Base-by-base conservation (phyloP, 2,888 invertebrate species). In the Sycophila texana region DNA sequence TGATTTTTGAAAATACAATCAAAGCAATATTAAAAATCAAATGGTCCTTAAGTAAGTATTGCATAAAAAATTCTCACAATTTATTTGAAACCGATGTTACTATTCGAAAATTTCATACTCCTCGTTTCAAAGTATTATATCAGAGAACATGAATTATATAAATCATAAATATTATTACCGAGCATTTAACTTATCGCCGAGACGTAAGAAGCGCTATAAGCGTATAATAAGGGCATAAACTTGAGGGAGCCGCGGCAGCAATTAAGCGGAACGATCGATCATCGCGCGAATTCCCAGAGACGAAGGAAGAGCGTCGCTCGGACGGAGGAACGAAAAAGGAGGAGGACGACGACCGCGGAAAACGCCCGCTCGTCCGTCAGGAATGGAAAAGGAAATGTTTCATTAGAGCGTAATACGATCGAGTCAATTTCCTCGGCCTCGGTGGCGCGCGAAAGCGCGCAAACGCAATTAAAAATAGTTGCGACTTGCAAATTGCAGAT, bases 391-490 rank as follows among this genome's bases (percentile, higher is more conserved):
- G 81, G 81, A 75, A 78, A 81, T 67, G 78, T 78, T 81, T 73
- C 78, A 81, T 81, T 73, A 74, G 26, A 18, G 47, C 49, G 60
- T 78, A 81, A 81, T 75, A 75, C 75, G 76, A 77, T 78, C 65
- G 73, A 78, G 68, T 81, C 78, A 78, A 78, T 81, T 81, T 78
- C 78, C 73, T 72, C 5, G 71, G 30, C 55, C 30, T 63, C 30
- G 14, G n/a, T 47, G 66, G 7, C 20, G 49, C 47, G 20, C 13
- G n/a, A n/a, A 39, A 57, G 30, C 61, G 63, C 68, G 55, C 71
- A 71, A 76, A 81, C 60, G 53, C 63, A 81, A 82, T 82, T 82
- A 82, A 77, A 78, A 82, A 82, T 82, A 77, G 81, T 81, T 81
- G 75, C 74, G 74, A 74, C 79, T 81, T 79, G 68, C 75, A 79